Conservation (phyloP, 2,797 vertebrate species). For the Sebastes hopkinsi region DNA sequence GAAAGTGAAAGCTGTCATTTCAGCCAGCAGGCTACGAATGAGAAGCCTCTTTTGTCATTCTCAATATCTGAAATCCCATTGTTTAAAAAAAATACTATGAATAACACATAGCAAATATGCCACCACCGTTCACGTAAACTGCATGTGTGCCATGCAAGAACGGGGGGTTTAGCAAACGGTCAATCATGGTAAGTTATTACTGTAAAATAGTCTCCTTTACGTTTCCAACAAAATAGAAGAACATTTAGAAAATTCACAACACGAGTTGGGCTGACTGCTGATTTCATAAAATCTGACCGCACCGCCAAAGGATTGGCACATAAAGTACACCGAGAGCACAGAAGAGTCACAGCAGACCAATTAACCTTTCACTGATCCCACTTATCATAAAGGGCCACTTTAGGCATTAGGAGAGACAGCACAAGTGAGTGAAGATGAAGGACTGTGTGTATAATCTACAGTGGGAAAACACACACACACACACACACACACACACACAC, state of each 20-base stretch:
- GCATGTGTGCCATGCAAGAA: neutral
- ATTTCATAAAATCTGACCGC: conserved; percentile 11
- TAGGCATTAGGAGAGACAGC: conserved; percentile 43
- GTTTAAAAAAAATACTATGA: neutral
- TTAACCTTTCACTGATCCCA: conserved; percentile 76
- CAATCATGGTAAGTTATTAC: no score
- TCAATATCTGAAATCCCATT: neutral
- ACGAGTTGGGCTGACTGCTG: neutral
- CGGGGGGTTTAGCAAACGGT: neutral
- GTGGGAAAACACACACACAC: neutral
- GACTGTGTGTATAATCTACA: conserved; percentile 28
- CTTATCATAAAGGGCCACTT: conserved; percentile 69
- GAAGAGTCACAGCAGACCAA: conserved; percentile 63
- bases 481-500: neutral
- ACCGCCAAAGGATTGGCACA: conserved; percentile 31
- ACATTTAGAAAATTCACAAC: neutral
- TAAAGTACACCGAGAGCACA: conserved; percentile 48
- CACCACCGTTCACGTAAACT: neutral
- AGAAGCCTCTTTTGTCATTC: no score
- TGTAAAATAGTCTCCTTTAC: neutral
- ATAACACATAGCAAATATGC: neutral
- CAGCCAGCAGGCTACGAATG: no score
- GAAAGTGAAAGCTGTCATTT: no score
- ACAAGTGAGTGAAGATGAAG: conserved; percentile 46
- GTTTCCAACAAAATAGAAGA: neutral